Evolutionary conservation across 2,888 invertebrate genomes (phyloP), one percentile per base, ranked within the genome.

Genomic region (Dicyrtoma fusca): DNA sequence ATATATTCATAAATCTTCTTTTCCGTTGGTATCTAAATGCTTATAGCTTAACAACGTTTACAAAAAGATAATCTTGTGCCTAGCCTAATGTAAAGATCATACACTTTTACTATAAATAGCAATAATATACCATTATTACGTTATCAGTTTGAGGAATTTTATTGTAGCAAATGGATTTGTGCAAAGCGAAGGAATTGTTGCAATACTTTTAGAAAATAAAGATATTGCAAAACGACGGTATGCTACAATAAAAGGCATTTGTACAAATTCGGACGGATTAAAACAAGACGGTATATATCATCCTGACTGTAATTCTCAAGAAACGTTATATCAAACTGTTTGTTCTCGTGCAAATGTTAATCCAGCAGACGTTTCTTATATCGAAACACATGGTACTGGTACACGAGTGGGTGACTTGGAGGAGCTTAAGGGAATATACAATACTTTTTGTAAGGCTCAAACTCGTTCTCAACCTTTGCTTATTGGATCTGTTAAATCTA

Each of bases 311-410:
- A 85, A 84, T 62, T 89, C 92, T 90, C 94, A 94, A 85, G 90
- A 90, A 82, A 88, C 82, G 23, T 82, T 88, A 25, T 81, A 88
- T 57, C 81, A 83, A 72, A 95, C 96, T 84, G 91, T 95, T 0
- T 97, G 97, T 85, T 86, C 86, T 11, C 94, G 95, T 84, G 89
- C 89, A 42, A 88, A 90, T 0, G 84, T 98, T 69, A 89, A 91
- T 81, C 97, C 97, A 5, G 83, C 86, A 64, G 90, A 92, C 71
- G 92, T 98, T 0, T 87, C 86, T 4, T 98, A 97, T 84, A 91
- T 99, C 1, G 98, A 98, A 85, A 96, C 97, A 62, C 98, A 98
- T 85, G 98, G 98, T 69, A 98, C 98, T 26, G 0, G 92, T n/a
- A n/a, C n/a, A n/a, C n/a, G n/a, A n/a, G n/a, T n/a, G n/a, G n/a